These are phyloP conservation scores for Dipodomys stephensi DNA, from an alignment of 2,113 vertebrate genomes.

Conservation along the genomic window DNA sequence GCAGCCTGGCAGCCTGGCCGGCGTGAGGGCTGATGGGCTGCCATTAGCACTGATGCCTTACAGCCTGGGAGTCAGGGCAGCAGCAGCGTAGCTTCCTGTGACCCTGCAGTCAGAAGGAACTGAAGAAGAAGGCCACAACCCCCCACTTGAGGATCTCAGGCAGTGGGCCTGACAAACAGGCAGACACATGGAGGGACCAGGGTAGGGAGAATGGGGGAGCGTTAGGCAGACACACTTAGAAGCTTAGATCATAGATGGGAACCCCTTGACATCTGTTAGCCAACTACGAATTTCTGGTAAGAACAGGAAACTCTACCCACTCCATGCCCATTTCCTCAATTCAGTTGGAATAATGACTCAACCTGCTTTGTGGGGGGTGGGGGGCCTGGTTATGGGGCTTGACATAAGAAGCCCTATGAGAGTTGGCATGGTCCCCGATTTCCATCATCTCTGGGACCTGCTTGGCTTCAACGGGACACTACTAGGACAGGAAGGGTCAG, in stretches of 20 bases:
- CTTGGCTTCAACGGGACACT: background rate
- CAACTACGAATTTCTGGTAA: background rate
- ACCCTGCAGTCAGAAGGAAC: background rate
- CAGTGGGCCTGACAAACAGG: background rate
- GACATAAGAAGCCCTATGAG: background rate
- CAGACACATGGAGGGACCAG: background rate
- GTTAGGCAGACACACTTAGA: too few relatives aligned
- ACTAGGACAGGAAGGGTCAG: background rate
- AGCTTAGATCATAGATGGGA: background rate
- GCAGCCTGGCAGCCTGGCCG: background rate
- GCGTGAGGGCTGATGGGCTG: background rate
- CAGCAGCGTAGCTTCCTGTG: background rate
- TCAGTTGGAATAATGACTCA: background rate
- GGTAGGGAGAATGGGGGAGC: too few relatives aligned
- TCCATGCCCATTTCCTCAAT: background rate
- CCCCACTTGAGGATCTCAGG: background rate
- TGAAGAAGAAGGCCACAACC: background rate
- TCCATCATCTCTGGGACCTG: background rate
- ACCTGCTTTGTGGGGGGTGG: too few relatives aligned
- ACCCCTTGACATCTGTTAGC: background rate
- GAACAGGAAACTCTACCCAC: background rate
- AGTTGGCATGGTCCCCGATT: background rate
- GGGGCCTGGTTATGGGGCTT: too few relatives aligned
- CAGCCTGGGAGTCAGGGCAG: background rate
- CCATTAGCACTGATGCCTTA: constrained; percentile 9